phyloP scores from a whole-genome alignment of 2,888 invertebrate species.

The Nebria salina region DNA sequence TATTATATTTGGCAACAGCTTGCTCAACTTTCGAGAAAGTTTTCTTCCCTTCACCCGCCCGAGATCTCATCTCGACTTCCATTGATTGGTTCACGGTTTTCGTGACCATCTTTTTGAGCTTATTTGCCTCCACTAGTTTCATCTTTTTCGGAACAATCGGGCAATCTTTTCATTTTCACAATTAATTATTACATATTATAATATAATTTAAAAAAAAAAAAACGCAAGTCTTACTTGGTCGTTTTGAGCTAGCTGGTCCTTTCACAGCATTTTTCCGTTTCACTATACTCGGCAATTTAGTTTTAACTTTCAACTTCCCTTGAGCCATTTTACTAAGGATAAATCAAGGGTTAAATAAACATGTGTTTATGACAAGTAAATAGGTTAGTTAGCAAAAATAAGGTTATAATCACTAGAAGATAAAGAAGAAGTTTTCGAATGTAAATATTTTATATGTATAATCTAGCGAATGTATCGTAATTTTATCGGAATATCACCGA shows the following conservation, averaged over 20 bases:
- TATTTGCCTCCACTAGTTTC: conserved; percentile 68
- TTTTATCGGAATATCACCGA: not conserved
- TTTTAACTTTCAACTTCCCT: conserved; percentile 75
- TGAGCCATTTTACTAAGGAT: conserved; percentile 67
- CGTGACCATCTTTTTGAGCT: conserved; percentile 73
- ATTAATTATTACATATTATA: conserved; percentile 37
- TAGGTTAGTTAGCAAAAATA: conserved; percentile 3
- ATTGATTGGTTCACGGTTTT: conserved; percentile 77
- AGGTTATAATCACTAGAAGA: conserved; percentile 21
- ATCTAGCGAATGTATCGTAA: not conserved
- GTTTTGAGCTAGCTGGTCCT: conserved; percentile 67
- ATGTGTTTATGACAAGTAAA: not conserved
- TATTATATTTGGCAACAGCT: conserved; percentile 62
- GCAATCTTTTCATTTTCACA: conserved; percentile 64
- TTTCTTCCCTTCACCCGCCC: conserved; percentile 64
- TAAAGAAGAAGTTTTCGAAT: not conserved
- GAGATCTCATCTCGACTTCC: conserved; percentile 72
- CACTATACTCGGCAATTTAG: conserved; percentile 67
- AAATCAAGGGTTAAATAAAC: not conserved
- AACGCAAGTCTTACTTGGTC: conserved; percentile 63
- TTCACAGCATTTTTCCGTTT: conserved; percentile 66
- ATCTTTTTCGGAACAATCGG: conserved; percentile 74
- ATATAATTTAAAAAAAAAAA: conserved; percentile 22
- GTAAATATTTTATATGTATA: conserved; percentile 9
- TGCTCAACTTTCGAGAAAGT: conserved; percentile 66